Evolutionary conservation across 2,797 vertebrate genomes (phyloP), one percentile per base, ranked within the genome.

Genomic region (Lepidocolaptes lacrymiger): DNA sequence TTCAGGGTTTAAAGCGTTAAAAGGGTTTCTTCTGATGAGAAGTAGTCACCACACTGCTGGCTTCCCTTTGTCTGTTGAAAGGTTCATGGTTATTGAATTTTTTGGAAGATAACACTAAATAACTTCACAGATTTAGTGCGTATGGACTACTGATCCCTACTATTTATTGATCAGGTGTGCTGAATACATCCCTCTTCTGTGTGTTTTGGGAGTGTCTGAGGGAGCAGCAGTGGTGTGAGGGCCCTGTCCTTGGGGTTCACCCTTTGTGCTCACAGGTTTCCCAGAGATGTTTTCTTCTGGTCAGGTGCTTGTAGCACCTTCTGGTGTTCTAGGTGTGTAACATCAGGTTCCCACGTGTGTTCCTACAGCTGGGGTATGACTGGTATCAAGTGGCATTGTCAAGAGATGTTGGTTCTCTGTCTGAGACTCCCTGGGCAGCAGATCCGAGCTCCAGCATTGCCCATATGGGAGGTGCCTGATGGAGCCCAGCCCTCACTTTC

Each of bases 361-460:
- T 58, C 22, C 2, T 8, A 2, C 41, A 30, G 46, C 73, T 27
- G 20, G 9, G 36, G 55, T 44, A 5, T 5, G 41, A 6, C 44
- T 16, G 4, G 1, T 15, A 3, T 1, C 4, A 18, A 64, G 8
- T 3, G 30, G 8, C 0, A 1, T 7, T 32, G 49, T 5, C 10
- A 0, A 56, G 62, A 51, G 41, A 1, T 23, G 41, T 3, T 7
- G 37, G 41, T 4, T 49, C 54, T 73, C 15, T 43, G 23, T 5
- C 2, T 1, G 48, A 34, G 15, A 8, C 32, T 30, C 1, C 4
- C 10, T 1, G 22, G 58, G 12, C 24, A 43, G 43, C 56, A 26
- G 3, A 27, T 6, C 22, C 9, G 0, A 36, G 63, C 62, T 49
- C 7, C 22, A 4, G 52, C 39, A 36, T 24, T 49, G 19, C 22